Conservation (phyloP, 1,140 invertebrate genomes). For the Microplitis mediator region DNA sequence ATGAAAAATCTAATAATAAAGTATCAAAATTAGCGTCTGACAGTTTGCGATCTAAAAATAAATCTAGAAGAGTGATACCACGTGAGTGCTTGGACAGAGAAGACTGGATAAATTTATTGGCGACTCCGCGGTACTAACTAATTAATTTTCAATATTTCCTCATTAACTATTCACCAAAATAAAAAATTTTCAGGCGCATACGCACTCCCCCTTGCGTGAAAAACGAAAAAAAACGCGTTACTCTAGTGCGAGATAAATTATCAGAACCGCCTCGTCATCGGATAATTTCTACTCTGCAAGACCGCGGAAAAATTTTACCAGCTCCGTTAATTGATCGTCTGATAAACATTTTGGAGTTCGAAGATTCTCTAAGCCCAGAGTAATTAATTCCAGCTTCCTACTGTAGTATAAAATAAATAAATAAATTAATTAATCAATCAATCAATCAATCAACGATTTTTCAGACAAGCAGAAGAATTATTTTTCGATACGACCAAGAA, state of each 20-base stretch:
- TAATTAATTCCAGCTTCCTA: slow-evolving; percentile 31
- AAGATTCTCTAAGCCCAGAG: slow-evolving; percentile 52
- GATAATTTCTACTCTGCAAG: slow-evolving; percentile 42
- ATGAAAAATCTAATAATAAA: slow-evolving; percentile 18
- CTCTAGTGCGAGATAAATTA: slow-evolving; percentile 42
- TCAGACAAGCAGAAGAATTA: slow-evolving; percentile 47
- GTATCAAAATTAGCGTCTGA: slow-evolving; percentile 3
- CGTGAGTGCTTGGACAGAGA: slow-evolving; percentile 44
- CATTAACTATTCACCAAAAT: not conserved
- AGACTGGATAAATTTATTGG: slow-evolving; percentile 45
- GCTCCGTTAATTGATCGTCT: slow-evolving; percentile 46
- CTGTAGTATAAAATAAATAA: not conserved
- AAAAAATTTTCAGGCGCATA: slow-evolving; percentile 31
- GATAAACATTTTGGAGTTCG: slow-evolving; percentile 44
- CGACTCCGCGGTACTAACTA: slow-evolving; percentile 40
- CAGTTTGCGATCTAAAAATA: not conserved
- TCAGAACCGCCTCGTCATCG: slow-evolving; percentile 45
- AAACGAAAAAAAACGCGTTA: slow-evolving; percentile 32
- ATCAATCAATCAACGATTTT: slow-evolving; percentile 22
- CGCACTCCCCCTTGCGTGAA: slow-evolving; percentile 35
- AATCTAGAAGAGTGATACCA: slow-evolving; percentile 37
- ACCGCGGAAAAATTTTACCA: slow-evolving; percentile 37
- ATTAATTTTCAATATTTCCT: not conserved
- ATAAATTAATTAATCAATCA: slow-evolving; percentile 11
- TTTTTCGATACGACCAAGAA: slow-evolving; percentile 27